These are phyloP conservation scores for Lamprotornis superbus DNA, from an alignment of 2,113 vertebrate genomes.

Conservation along the genomic window DNA sequence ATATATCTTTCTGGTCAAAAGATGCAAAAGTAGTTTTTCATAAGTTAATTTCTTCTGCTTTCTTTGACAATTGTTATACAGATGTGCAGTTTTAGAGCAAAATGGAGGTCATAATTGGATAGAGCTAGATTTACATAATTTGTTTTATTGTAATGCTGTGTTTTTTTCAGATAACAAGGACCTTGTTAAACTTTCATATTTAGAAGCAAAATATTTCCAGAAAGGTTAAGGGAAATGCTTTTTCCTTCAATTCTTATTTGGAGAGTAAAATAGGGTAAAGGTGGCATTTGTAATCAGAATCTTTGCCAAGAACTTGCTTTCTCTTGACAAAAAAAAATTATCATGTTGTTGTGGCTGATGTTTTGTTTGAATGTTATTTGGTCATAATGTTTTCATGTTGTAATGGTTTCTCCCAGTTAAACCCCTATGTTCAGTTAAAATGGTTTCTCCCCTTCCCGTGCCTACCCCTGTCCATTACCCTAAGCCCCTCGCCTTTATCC, in stretches of 20 bases:
- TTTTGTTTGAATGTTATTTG: too few species aligned
- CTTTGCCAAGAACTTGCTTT: background rate
- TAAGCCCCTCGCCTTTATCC: too few species aligned
- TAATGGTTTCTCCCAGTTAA: too few species aligned
- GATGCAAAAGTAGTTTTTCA: background rate
- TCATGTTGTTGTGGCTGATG: too few species aligned
- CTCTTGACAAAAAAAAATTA: background rate
- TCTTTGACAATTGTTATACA: background rate
- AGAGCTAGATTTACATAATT: background rate
- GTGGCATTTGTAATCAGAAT: background rate
- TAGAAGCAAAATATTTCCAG: background rate
- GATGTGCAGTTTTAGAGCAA: background rate
- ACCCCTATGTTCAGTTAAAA: too few species aligned
- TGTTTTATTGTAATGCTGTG: background rate
- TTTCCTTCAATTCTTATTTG: background rate
- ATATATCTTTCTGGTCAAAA: background rate
- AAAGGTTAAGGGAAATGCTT: background rate
- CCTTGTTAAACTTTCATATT: background rate
- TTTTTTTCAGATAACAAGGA: background rate
- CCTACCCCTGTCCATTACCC: too few species aligned
- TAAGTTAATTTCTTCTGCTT: background rate
- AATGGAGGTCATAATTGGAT: background rate
- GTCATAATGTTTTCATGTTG: too few species aligned
- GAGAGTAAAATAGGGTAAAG: background rate
- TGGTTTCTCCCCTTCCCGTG: too few species aligned